Conservation (phyloP, 2,113 vertebrate genomes). For the Pyrgilauda ruficollis region DNA sequence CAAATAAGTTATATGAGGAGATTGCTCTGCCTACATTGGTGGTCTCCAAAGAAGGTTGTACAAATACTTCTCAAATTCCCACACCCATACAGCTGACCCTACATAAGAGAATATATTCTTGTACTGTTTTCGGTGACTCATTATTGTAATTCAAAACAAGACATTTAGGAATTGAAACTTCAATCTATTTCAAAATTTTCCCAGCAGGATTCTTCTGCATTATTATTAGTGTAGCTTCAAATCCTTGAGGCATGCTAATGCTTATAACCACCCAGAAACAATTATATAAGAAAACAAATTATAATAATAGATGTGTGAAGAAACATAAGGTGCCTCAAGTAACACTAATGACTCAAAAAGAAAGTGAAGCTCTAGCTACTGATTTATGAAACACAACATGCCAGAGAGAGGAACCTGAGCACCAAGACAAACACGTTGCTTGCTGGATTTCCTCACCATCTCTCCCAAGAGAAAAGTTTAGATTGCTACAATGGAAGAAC, state of each 20-base stretch:
- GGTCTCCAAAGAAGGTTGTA: neutral
- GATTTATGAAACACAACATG: fast-evolving
- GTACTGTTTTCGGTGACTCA: neutral
- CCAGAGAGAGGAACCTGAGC: neutral
- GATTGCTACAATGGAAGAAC: fast-evolving
- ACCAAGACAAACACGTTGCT: fast-evolving
- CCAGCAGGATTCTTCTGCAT: neutral
- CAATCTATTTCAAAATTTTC: neutral
- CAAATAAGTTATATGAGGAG: neutral
- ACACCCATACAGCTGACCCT: fast-evolving
- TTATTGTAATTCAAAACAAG: neutral
- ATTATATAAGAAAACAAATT: neutral
- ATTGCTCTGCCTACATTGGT: neutral
- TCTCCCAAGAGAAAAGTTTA: neutral
- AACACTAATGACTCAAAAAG: neutral
- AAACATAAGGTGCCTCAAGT: neutral
- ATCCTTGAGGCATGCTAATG: neutral
- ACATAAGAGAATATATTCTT: neutral
- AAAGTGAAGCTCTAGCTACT: neutral
- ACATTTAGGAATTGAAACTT: neutral
- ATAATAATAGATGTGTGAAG: neutral
- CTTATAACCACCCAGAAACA: neutral
- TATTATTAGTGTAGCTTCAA: neutral
- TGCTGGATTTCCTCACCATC: neutral
- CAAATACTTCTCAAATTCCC: neutral